phyloP scores from a whole-genome alignment of 2,113 vertebrate species.

The Proteles cristata region DNA sequence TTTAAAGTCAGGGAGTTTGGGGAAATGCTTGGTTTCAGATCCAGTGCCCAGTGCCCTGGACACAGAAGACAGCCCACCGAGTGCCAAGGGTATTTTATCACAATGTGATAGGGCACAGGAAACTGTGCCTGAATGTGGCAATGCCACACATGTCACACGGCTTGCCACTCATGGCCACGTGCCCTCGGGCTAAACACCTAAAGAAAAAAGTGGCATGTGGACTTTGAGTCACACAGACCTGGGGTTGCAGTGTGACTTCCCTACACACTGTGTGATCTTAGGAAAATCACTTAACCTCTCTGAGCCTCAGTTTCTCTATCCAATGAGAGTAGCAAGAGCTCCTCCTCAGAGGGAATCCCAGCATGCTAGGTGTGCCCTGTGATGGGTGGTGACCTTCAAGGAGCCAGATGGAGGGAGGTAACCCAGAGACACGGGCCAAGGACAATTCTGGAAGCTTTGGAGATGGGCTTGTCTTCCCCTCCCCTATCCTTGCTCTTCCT shows the following conservation, averaged over 20 bases:
- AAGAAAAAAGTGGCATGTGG: not conserved
- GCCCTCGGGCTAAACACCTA: not conserved
- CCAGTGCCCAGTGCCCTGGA: not conserved
- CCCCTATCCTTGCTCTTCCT: not conserved
- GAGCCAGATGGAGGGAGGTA: not conserved
- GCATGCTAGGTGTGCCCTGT: not conserved
- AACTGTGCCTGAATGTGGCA: not conserved
- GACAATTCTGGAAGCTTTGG: not conserved
- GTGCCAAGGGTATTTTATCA: accelerated
- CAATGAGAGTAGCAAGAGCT: not conserved
- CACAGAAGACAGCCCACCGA: not conserved
- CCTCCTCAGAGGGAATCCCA: not conserved
- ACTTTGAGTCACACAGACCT: not conserved
- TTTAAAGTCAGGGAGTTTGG: not conserved
- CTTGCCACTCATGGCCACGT: not conserved
- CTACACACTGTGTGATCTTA: not conserved
- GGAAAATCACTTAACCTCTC: not conserved
- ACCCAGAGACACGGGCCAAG: not conserved
- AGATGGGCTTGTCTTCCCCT: not conserved
- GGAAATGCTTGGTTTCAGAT: not conserved
- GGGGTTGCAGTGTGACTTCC: not conserved
- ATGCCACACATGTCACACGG: not conserved
- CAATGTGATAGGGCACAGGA: not conserved
- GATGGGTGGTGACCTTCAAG: not conserved
- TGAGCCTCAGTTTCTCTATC: not conserved